Conservation (phyloP, 2,888 invertebrate species). For the Yponomeuta malinellus region DNA sequence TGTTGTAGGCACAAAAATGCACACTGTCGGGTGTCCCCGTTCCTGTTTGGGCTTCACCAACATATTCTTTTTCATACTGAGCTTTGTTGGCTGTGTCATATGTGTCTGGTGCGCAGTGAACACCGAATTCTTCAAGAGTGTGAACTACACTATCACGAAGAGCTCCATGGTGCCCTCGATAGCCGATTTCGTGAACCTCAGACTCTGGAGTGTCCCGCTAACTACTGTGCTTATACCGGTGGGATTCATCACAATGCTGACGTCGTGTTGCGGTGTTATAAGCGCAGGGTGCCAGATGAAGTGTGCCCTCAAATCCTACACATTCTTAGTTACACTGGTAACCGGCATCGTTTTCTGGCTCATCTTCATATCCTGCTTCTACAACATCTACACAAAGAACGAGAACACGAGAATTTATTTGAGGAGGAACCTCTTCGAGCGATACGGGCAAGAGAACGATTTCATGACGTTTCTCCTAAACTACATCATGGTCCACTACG, state of each 20-base stretch:
- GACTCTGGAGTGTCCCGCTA: slow-evolving; percentile 51
- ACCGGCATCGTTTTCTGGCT: slow-evolving; percentile 46
- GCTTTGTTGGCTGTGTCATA: slow-evolving; percentile 39
- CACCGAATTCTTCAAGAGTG: slow-evolving; percentile 55
- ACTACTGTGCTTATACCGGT: slow-evolving; percentile 49
- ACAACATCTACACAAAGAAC: slow-evolving; percentile 53
- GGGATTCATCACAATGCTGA: slow-evolving; percentile 43
- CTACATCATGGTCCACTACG: slow-evolving; percentile 51
- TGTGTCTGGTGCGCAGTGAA: slow-evolving; percentile 60
- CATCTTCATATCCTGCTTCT: slow-evolving; percentile 51
- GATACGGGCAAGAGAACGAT: slow-evolving; percentile 56
- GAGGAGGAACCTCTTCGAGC: slow-evolving; percentile 33
- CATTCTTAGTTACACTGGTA: slow-evolving; percentile 47
- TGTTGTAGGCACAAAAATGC: slow-evolving; percentile 38
- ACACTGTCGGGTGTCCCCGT: slow-evolving; percentile 52
- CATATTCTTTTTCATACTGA: slow-evolving; percentile 46
- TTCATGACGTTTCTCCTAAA: slow-evolving; percentile 51
- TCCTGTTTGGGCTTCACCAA: slow-evolving; percentile 64
- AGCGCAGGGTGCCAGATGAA: slow-evolving; percentile 58
- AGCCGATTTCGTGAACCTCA: slow-evolving; percentile 52
- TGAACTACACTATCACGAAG: slow-evolving; percentile 58
- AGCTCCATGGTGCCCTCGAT: slow-evolving; percentile 42
- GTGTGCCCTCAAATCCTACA: slow-evolving; percentile 58
- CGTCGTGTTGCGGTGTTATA: slow-evolving; percentile 60
- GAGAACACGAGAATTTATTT: slow-evolving; percentile 37